A percentile compares a stretch with the other conserved stretches of the same genome.
Conservation (phyloP, 2,888 invertebrate genomes). For the Stenichneumon culpator region DNA sequence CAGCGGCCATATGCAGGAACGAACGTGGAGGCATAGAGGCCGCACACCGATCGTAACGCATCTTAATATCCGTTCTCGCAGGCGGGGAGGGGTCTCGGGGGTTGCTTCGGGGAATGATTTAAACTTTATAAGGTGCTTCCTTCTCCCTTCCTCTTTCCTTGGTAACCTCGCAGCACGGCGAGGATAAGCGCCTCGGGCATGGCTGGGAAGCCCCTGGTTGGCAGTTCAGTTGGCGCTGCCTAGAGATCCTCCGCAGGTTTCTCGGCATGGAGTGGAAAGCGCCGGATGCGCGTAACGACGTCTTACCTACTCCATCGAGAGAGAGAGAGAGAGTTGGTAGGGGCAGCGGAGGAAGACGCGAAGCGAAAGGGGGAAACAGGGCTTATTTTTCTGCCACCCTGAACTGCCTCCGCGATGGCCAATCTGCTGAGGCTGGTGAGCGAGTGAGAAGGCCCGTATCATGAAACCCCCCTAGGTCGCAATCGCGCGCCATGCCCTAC, state of each 20-base stretch:
- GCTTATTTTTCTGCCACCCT: slow-evolving; percentile 83
- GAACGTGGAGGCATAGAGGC: slow-evolving; percentile 66
- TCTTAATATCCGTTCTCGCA: slow-evolving; percentile 79
- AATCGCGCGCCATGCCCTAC: slow-evolving; percentile 70
- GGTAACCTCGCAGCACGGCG: slow-evolving; percentile 41
- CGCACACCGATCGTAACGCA: slow-evolving; percentile 75
- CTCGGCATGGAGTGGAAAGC: slow-evolving; percentile 71
- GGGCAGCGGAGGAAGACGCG: slow-evolving; percentile 54
- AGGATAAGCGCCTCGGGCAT: slow-evolving; percentile 59
- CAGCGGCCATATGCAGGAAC: slow-evolving; percentile 70
- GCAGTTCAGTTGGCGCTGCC: slow-evolving; percentile 60
- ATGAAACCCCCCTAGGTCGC: slow-evolving; percentile 67
- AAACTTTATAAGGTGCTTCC: slow-evolving; percentile 75
- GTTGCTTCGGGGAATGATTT: slow-evolving; percentile 74
- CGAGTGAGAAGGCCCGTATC: slow-evolving; percentile 43
- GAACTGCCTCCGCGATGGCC: slow-evolving; percentile 56
- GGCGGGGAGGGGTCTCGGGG: slow-evolving; percentile 49
- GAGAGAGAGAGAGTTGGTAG: slow-evolving; percentile 35
- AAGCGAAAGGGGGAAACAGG: slow-evolving; percentile 60
- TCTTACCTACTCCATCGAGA: slow-evolving; percentile 83
- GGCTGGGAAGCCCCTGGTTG: slow-evolving; percentile 40
- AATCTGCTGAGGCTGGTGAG: slow-evolving; percentile 57
- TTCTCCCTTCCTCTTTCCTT: slow-evolving; percentile 47
- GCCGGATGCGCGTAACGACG: slow-evolving; percentile 84
- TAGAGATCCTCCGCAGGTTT: slow-evolving; percentile 62